Conservation (phyloP, 2,888 invertebrate species). For the Unio pictorum region DNA sequence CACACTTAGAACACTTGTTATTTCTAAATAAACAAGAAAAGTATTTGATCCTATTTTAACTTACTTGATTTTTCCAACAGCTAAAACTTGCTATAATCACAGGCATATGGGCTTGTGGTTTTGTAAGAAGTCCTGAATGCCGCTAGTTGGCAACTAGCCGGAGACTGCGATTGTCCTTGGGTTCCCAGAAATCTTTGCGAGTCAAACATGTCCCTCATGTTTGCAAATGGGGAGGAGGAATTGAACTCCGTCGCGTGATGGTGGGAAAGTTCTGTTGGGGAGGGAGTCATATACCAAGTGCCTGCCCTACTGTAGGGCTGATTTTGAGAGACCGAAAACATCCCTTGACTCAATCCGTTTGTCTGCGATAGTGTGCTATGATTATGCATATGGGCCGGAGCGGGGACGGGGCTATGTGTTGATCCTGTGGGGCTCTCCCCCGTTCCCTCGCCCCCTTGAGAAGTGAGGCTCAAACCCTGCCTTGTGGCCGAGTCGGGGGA, state of each 20-base stretch:
- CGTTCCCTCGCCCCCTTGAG: constrained; percentile 26
- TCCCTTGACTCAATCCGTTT: constrained; percentile 53
- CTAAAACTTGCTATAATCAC: constrained; percentile 57
- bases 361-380: constrained; percentile 44
- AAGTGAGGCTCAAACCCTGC: constrained; percentile 14
- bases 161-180: constrained; percentile 36
- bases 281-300: constrained; percentile 59
- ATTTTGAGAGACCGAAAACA: constrained; percentile 55
- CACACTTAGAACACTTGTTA: neutral
- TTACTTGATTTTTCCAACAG: neutral
- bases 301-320: constrained; percentile 53
- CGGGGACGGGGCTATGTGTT: constrained; percentile 46
- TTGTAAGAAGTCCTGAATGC: constrained; percentile 64
- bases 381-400: constrained; percentile 36
- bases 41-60: constrained; percentile 2
- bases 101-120: constrained; percentile 53
- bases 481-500: constrained; percentile 12
- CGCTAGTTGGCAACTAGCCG: constrained; percentile 63
- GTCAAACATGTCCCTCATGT: constrained; percentile 56
- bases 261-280: constrained; percentile 43
- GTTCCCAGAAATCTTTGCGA: constrained; percentile 52
- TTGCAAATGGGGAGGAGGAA: constrained; percentile 44
- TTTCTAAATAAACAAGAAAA: constrained; percentile 5
- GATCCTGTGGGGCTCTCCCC: constrained; percentile 33
- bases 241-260: constrained; percentile 47